Base-by-base conservation (phyloP, 2,888 invertebrate species). In the Abscondita cerata region DNA sequence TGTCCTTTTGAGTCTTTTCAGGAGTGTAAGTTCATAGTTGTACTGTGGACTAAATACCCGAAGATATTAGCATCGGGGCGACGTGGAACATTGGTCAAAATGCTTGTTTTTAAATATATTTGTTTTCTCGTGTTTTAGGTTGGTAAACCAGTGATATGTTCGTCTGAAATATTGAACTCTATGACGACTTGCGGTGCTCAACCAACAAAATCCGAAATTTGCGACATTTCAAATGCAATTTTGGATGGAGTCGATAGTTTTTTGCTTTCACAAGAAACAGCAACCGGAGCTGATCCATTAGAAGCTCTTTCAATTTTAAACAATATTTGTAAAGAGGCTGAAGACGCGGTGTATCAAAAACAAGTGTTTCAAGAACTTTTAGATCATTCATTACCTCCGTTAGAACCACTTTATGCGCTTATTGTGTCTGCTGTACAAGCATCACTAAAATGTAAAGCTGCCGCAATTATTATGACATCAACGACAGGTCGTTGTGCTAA, bases 191-290 rank as follows among this genome's bases (percentile, higher is more conserved):
- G 87, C 81, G 93, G 87, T 81, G 93, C 86, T 72, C 84, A 85
- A 65, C 91, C 88, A 68, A 93, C 89, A 54, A 87, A 86, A 80
- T 89, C 92, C 11, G 92, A 93, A 80, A 85, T 88, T n/a, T 87
- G 91, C 15, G 95, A 96, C 77, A 93, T 96, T n/a, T 95, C 95
- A 16, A 96, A 96, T 80, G 89, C 95, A 9, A 88, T 97, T 40
- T 82, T 95, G 16, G 96, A 96, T 80, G 96, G 96, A 3, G 91
- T 89, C 38, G 96, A 96, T 79, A 94, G 94, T 71, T 87, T 96
- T 52, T 88, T 96, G 86, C 84, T 96, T 75, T 87, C 89, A n/a
- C 89, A 90, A 64, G 91, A 92, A 77, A 91, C 91, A 0, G 90
- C 91, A 19, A 89, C 90, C 76, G 91, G 92, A 51, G 84, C 85